Conservation (phyloP, 2,888 invertebrate species). For the Drosophila lutescens region DNA sequence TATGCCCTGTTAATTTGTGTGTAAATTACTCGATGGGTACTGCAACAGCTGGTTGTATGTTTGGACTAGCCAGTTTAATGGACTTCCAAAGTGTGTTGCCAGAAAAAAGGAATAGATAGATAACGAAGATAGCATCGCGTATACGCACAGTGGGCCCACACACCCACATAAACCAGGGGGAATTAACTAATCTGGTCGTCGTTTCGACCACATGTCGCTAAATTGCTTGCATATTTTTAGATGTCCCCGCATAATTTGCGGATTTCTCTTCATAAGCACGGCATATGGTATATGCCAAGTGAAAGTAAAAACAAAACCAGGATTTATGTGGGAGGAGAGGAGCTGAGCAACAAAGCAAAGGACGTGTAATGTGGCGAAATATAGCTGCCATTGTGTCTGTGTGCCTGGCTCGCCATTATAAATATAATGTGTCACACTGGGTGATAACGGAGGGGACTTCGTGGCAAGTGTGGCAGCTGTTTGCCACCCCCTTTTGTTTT, state of each 20-base stretch:
- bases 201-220: conserved; percentile 57
- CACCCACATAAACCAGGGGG: conserved; percentile 14
- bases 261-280: conserved; percentile 67
- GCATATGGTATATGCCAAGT: conserved; percentile 60
- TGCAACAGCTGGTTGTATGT: conserved; percentile 46
- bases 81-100: conserved; percentile 26
- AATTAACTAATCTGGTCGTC: conserved; percentile 54
- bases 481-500: conserved; percentile 7
- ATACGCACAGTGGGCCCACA: conserved; percentile 52
- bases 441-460: conserved; percentile 64
- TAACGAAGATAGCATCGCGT: conserved; percentile 41
- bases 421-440: conserved; percentile 77
- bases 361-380: conserved; percentile 53
- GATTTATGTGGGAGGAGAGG: conserved; percentile 49
- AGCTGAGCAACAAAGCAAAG: conserved; percentile 31
- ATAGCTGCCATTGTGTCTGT: conserved; percentile 55
- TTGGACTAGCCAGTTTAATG: conserved; percentile 32
- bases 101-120: conserved; percentile 34
- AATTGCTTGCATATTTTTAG: conserved; percentile 69
- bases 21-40: conserved; percentile 63
- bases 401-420: conserved; percentile 62
- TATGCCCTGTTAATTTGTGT: conserved; percentile 69
- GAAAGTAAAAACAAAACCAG: conserved; percentile 42
- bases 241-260: conserved; percentile 67
- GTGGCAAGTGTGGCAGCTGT: conserved; percentile 52